These are phyloP conservation scores for Felis catus DNA, from an alignment of 2,113 vertebrate genomes.

Conservation along the genomic window F.catus_Fca126_mat1.0 CM031422.1:10039001-10039500, in stretches of 20 bases:
- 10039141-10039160: not conserved
- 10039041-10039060: not conserved
- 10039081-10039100: not conserved
- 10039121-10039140: not conserved
- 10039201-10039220: not conserved
- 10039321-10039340: not conserved
- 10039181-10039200: not conserved
- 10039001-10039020: not conserved
- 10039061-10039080: not conserved
- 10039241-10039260: not conserved
- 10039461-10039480: not conserved
- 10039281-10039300: not conserved
- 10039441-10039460: not conserved
- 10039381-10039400: not conserved
- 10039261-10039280: not conserved
- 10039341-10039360: not conserved
- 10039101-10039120: not conserved
- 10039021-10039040: not conserved
- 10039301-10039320: not conserved
- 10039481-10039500: not conserved
- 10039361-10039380: not conserved
- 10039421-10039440: not conserved
- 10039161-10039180: not conserved
- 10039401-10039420: not conserved
- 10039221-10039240: not conserved